Percentiles rank a stretch among this genome's conserved stretches.
phyloP scores from a whole-genome alignment of 2,888 invertebrate genomes.

The Onthophagus sagittarius region DNA sequence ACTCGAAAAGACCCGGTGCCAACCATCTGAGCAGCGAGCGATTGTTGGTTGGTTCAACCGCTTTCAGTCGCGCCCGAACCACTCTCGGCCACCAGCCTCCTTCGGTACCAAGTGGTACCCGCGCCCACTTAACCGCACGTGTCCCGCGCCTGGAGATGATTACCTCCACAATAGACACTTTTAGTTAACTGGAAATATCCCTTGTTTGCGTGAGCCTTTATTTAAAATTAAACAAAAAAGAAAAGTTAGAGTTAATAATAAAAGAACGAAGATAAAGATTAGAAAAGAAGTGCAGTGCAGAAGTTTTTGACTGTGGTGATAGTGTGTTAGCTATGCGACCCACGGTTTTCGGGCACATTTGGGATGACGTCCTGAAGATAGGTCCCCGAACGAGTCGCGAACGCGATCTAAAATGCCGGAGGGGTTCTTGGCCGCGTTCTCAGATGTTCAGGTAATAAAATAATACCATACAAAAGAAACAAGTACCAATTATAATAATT shows the following conservation, averaged over 20 bases:
- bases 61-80: constrained; percentile 20
- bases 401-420: constrained; percentile 41
- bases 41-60: constrained; percentile 8
- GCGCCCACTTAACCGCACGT: constrained; percentile 13
- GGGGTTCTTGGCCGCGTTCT: constrained; percentile 43
- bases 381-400: not conserved
- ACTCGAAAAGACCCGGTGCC: constrained; percentile 1
- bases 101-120: constrained; percentile 5
- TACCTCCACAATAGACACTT: not conserved
- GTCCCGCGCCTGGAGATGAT: constrained; percentile 10
- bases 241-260: no score
- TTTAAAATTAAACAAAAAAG: no score
- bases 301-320: not conserved
- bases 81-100: not conserved
- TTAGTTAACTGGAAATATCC: no score
- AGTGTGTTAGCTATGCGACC: not conserved
- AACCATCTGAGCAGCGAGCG: constrained; percentile 13
- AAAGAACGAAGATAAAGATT: no score
- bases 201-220: no score
- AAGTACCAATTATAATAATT: no score
- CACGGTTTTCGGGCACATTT: not conserved
- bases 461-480: no score
- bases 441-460: constrained; percentile 40
- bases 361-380: not conserved
- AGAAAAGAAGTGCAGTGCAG: not conserved